phyloP scores from a whole-genome alignment of 30 jellyfish, hydroid and myxozoan genomes.

The Aurelia aurita complex sp. Pacific region DNA sequence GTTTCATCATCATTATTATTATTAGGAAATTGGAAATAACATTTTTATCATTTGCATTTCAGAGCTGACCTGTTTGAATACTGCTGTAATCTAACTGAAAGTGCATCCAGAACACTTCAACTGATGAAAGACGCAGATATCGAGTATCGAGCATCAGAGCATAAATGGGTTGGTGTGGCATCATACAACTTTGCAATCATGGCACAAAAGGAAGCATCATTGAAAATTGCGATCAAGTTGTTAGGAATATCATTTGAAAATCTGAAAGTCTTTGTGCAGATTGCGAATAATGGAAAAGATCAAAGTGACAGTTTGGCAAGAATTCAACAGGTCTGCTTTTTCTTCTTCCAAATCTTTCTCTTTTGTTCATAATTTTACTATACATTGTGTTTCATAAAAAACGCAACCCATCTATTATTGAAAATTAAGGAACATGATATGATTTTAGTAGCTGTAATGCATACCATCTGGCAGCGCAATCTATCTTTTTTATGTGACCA shows the following conservation, averaged over 20 bases:
- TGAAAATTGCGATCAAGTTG: neutral
- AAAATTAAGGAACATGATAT: no score
- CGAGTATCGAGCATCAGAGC: constrained; percentile 17
- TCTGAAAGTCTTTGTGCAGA: constrained; percentile 28
- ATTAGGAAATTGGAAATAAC: no score
- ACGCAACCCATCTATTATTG: neutral
- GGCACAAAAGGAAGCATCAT: constrained; percentile 26
- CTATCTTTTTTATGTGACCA: no score
- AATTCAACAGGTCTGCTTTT: constrained; percentile 22
- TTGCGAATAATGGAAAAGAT: neutral
- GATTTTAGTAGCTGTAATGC: no score
- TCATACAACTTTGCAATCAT: constrained; percentile 39
- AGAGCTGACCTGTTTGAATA: constrained; percentile 17
- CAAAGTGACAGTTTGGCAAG: constrained; percentile 11
- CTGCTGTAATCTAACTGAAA: constrained; percentile 12
- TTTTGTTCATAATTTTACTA: no score
- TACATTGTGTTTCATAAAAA: no score
- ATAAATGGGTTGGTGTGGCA: constrained; percentile 45
- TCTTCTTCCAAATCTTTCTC: neutral
- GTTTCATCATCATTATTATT: neutral
- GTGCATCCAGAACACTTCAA: constrained; percentile 9
- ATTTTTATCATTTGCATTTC: neutral
- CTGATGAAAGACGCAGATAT: constrained; percentile 3
- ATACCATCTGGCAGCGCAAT: no score
- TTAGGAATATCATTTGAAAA: constrained; percentile 2